phyloP scores from a whole-genome alignment of 2,888 invertebrate genomes.

The Limnephilus rhombicus region DNA sequence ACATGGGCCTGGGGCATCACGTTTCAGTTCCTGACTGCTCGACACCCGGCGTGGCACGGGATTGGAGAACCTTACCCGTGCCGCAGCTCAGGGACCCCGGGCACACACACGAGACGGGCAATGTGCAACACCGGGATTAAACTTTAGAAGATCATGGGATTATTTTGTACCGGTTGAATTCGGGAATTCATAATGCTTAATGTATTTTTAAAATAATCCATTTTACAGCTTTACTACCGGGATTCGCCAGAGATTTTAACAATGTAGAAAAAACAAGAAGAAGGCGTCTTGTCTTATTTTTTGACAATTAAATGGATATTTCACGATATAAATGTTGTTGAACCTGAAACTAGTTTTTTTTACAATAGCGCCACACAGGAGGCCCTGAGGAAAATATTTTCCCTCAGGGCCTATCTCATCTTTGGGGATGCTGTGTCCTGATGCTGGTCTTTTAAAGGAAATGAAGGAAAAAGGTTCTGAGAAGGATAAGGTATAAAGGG shows the following conservation, averaged over 20 bases:
- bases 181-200: background rate
- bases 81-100: background rate
- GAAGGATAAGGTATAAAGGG: too few relatives aligned
- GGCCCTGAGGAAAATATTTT: too few relatives aligned
- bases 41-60: background rate
- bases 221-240: background rate
- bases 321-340: background rate
- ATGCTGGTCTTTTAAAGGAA: too few relatives aligned
- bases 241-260: background rate
- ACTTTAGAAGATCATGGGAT: background rate
- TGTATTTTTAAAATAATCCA: too few relatives aligned
- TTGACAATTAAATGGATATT: background rate
- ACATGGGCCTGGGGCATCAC: slow-evolving; percentile 13
- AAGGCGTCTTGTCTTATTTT: background rate
- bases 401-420: too few relatives aligned
- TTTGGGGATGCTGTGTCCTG: too few relatives aligned
- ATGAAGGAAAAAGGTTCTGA: too few relatives aligned
- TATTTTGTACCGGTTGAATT: background rate
- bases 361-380: too few relatives aligned
- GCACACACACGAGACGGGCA: background rate
- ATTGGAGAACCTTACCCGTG: background rate
- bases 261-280: background rate
- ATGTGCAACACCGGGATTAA: background rate
- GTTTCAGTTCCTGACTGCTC: slow-evolving; percentile 14
- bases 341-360: background rate